Evolutionary conservation across 2,888 invertebrate species (phyloP).

Genomic region (Trichogramma evanescens): DNA sequence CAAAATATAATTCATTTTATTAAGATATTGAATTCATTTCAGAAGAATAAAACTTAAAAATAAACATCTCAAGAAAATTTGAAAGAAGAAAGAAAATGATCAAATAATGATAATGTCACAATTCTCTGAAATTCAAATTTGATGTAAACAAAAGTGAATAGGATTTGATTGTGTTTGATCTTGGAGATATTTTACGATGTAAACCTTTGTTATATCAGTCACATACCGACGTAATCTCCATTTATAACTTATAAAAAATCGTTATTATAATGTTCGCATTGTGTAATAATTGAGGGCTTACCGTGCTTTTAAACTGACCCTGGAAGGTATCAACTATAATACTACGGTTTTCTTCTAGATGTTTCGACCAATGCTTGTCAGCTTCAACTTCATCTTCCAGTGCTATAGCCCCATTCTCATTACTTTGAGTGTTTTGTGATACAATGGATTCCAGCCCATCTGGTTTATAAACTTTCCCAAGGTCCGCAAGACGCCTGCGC

Average conservation of each 20-base stretch:
- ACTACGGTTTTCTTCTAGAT: slow-evolving; percentile 53
- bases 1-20: background rate
- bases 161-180: slow-evolving; percentile 17
- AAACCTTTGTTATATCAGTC: slow-evolving; percentile 8
- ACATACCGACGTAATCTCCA: slow-evolving; percentile 23
- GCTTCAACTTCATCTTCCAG: slow-evolving; percentile 47
- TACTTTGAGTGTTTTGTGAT: slow-evolving; percentile 31
- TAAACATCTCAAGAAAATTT: no score
- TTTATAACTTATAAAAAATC: background rate
- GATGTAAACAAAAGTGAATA: slow-evolving; percentile 18
- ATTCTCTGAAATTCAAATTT: slow-evolving; percentile 21
- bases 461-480: slow-evolving; percentile 43
- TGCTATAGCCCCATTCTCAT: slow-evolving; percentile 39
- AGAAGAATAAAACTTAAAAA: no score
- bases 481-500: slow-evolving; percentile 44
- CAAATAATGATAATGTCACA: slow-evolving; percentile 11
- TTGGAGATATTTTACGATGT: slow-evolving; percentile 22
- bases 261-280: background rate
- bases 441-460: slow-evolving; percentile 31
- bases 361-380: slow-evolving; percentile 54
- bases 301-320: slow-evolving; percentile 60
- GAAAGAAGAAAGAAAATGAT: background rate
- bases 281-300: slow-evolving; percentile 35
- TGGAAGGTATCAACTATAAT: slow-evolving; percentile 58
- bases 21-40: no score